Percentiles rank a stretch among this genome's conserved stretches.
Conservation (phyloP, 30 jellyfish, hydroid and myxozoan species). For the Hydractinia echinata region DNA sequence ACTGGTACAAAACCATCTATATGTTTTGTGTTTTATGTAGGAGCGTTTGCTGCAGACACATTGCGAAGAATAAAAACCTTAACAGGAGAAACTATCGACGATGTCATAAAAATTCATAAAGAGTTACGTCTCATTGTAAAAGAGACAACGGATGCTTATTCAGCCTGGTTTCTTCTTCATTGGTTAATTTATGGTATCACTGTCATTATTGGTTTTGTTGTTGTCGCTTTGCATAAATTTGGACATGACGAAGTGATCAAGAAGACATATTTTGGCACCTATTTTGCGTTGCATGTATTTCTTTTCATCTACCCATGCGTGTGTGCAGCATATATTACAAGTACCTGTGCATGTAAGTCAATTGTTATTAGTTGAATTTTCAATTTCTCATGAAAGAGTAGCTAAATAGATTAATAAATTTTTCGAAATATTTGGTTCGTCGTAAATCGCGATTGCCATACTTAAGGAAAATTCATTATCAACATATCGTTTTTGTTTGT, state of each 20-base stretch:
- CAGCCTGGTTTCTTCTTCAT: slow-evolving; percentile 68
- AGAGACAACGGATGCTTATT: slow-evolving; percentile 50
- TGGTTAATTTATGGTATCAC: slow-evolving; percentile 67
- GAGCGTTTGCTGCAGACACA: slow-evolving; percentile 61
- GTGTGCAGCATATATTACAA: slow-evolving; percentile 75
- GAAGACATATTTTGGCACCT: slow-evolving; percentile 43
- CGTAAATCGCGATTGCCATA: no score
- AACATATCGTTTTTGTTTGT: no score
- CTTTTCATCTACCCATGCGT: slow-evolving; percentile 64
- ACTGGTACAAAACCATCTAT: not conserved
- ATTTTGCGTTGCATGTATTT: slow-evolving; percentile 48
- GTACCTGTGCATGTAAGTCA: slow-evolving; percentile 50
- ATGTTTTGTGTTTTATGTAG: slow-evolving; percentile 20
- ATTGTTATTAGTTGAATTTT: not conserved
- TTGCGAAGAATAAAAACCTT: slow-evolving; percentile 36
- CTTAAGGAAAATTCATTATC: no score
- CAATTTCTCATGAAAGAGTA: no score
- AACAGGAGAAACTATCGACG: slow-evolving; percentile 30
- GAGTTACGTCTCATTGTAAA: slow-evolving; percentile 56
- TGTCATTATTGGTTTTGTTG: slow-evolving; percentile 55
- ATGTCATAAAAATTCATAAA: slow-evolving; percentile 44
- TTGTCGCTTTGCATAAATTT: slow-evolving; percentile 35
- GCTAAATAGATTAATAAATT: no score
- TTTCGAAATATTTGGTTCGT: no score
- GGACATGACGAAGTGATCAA: slow-evolving; percentile 49